Evolutionary conservation across 2,797 vertebrate genomes (phyloP).

Genomic region (Brachyrhaphis roseni): DNA sequence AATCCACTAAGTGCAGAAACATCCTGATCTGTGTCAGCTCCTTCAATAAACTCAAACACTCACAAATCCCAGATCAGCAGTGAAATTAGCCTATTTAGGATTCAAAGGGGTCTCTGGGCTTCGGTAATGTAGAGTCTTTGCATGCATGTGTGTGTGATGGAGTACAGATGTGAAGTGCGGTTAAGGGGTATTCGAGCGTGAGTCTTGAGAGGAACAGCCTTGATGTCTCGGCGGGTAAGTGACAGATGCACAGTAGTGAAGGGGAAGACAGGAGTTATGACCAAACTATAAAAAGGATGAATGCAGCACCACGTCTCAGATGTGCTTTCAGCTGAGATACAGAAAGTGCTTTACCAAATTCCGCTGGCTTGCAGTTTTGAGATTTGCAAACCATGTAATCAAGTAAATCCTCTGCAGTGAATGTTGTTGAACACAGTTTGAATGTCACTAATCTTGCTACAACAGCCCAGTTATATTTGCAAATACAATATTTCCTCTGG

Average conservation of each 20-base stretch:
- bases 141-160: constrained; percentile 1
- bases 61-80: constrained; percentile 80
- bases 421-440: constrained; percentile 29
- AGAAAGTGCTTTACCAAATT: constrained; percentile 39
- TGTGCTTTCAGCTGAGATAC: constrained; percentile 45
- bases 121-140: constrained; percentile 24
- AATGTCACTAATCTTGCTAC: constrained; percentile 18
- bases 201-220: constrained; percentile 50
- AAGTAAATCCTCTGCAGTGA: constrained; percentile 39
- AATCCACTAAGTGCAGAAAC: constrained; percentile 53
- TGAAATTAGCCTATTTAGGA: constrained; percentile 82
- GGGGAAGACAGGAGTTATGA: constrained; percentile 54
- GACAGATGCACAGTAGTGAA: constrained; percentile 57
- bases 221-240: constrained; percentile 55
- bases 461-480: constrained; percentile 8
- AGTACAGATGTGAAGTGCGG: constrained; percentile 35
- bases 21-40: constrained; percentile 74
- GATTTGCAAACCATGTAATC: constrained; percentile 58
- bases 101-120: constrained; percentile 45
- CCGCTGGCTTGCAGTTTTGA: constrained; percentile 58
- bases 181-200: constrained; percentile 18
- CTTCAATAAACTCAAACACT: constrained; percentile 69
- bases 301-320: constrained; percentile 33
- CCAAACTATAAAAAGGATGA: constrained; percentile 62
- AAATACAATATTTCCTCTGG: not conserved